Evolutionary conservation across 1,140 invertebrate species (phyloP), one percentile per base, ranked within the genome.

Genomic region (Araneus ventricosus): DNA sequence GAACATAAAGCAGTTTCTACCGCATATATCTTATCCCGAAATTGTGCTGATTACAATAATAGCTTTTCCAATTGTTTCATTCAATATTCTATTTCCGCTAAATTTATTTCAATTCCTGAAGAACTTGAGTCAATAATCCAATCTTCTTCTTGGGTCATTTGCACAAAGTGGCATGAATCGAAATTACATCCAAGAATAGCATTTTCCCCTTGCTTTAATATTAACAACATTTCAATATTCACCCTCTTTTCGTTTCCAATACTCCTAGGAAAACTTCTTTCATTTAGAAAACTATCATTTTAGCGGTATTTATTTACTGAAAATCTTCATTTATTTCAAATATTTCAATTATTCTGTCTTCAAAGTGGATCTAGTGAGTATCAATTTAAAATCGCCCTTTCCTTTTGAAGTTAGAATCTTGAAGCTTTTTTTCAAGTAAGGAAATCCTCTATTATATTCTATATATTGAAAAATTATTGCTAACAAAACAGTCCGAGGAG

Each of bases 1-100:
- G 10, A 1, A 17, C 45, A 52, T 52, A 52, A 14, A 52, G 17
- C 1, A 1, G 10, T 14, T 52, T 52, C 45, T 14, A 52, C 14
- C 45, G 1, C 0, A 52, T 4, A 37, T 34, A 75, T 75, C 70
- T 75, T 37, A 75, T 34, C 34, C 30, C 20, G 70, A 30, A 75
- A 75, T 34, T 75, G 17, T 75, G 70, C 30, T 75, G 70, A 75
- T 75, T 37, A 75, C 34, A 75, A 37, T 75, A 75, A 75, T 37
- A 30, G 20, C 70, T 75, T 75, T 75, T 75, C 70, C 70, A 75
- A 75, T 75, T 37, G 70, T 34, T 75, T 75, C 70, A 75, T 75
- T 24, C 70, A 75, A 34, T 75, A 34, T 75, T 37, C 70, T 8
- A 3, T 34, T 75, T 75, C 14, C 34, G 4, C 14, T 75, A 34